Base-by-base conservation (phyloP, 2,113 vertebrate species). In the Engraulis encrasicolus region DNA sequence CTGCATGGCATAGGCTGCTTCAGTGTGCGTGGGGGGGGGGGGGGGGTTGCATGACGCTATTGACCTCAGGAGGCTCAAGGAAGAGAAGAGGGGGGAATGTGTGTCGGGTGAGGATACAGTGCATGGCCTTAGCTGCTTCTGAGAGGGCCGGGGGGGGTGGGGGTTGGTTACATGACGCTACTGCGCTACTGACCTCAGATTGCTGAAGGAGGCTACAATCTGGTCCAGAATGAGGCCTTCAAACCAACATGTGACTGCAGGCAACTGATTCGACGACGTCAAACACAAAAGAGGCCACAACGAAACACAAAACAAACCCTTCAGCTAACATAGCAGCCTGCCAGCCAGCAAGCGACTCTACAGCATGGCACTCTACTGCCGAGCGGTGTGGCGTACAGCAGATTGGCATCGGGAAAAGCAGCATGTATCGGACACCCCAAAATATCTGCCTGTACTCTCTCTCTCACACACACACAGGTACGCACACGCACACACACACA, bases 221-320 rank as follows among this genome's bases (percentile, higher is more conserved):
- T 89, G 89, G 91, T 89, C 89, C 85, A 87, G 86, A 82, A 90
- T 89, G 87, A 85, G 85, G 82, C 58, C 88, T 87, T 87, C 87
- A 90, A 66, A 80, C n/a, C 81, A 86, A 74, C 91, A 89, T 88
- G 92, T 92, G 89, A 92, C 91, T 90, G 87, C 81, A 79, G 88
- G 86, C 82, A 45, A 54, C 81, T 89, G 83, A 82, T 83, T 87
- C 89, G 91, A 88, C 88, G 61, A 88, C 88, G 61, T 27, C 61
- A 34, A 31, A 23, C 61, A 71, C 61, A 71, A 45, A n/a, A 71
- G 61, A 71, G 66, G 66, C 17, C 66, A 74, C 66, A 74, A 74
- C 34, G 31, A 23, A 34, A n/a, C n/a, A n/a, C n/a, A n/a, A n/a
- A n/a, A n/a, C n/a, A n/a, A n/a, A 74, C 31, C 11, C 66, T 74